Percentiles rank a stretch among this genome's conserved stretches.
Evolutionary conservation across 1,140 invertebrate species (phyloP).

Genomic region (Euglossa dilemma): DNA sequence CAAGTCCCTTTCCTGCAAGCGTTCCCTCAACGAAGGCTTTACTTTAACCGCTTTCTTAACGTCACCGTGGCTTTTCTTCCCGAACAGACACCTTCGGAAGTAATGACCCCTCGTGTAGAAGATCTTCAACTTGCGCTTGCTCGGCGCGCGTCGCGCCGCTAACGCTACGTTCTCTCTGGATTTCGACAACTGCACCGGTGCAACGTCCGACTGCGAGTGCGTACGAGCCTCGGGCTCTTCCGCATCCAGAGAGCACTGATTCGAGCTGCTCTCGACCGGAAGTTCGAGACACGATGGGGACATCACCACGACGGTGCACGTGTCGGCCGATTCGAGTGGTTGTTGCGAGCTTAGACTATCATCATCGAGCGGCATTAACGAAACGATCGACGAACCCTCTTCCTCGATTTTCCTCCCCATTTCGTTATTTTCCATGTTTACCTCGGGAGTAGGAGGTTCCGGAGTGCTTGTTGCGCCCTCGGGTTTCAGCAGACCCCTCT

Average conservation of each 20-base stretch:
- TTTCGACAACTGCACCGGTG: not conserved
- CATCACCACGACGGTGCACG: constrained; percentile 11
- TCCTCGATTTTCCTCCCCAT: constrained; percentile 24
- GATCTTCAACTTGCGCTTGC: constrained; percentile 24
- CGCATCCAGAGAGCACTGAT: not conserved
- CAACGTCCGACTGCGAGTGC: not conserved
- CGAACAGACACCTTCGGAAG: constrained; percentile 20
- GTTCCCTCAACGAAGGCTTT: constrained; percentile 16
- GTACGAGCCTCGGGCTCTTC: not conserved
- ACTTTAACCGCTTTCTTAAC: constrained; percentile 6
- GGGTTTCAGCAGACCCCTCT: constrained; percentile 74
- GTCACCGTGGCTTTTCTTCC: constrained; percentile 17
- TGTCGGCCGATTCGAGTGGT: constrained; percentile 2
- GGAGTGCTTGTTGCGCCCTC: constrained; percentile 68
- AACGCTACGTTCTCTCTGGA: not conserved
- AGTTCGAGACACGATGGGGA: not conserved
- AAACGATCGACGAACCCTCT: constrained; percentile 24
- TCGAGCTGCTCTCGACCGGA: not conserved
- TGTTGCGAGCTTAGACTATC: not conserved
- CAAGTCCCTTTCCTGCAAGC: constrained; percentile 3
- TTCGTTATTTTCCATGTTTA: constrained; percentile 69
- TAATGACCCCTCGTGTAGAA: constrained; percentile 28
- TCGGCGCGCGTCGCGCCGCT: not conserved
- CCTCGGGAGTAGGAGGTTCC: constrained; percentile 69
- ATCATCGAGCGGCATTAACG: not conserved